Conservation (phyloP, 1,140 invertebrate genomes). For the Papilio machaon region DNA sequence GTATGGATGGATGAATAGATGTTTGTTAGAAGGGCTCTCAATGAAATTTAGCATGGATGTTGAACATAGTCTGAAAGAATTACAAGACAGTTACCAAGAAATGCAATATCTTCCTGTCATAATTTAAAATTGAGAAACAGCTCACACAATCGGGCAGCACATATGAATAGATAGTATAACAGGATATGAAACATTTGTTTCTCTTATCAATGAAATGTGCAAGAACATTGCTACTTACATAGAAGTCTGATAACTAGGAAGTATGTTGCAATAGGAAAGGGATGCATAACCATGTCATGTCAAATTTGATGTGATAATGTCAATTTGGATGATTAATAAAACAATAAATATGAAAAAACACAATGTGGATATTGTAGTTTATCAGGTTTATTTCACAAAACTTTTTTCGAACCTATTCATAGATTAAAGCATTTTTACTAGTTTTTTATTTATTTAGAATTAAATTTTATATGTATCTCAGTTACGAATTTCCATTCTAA, state of each 20-base stretch:
- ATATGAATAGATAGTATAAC: constrained; percentile 44
- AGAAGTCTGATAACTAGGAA: constrained; percentile 45
- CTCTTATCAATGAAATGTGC: constrained; percentile 42
- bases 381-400: too few species aligned
- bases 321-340: background rate
- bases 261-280: constrained; percentile 43
- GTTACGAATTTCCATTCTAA: too few species aligned
- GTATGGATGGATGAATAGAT: too few species aligned
- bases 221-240: constrained; percentile 30
- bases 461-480: too few species aligned
- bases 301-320: background rate
- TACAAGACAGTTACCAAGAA: background rate
- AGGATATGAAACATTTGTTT: constrained; percentile 52
- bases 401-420: too few species aligned
- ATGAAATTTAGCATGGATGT: background rate
- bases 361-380: too few species aligned
- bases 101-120: constrained; percentile 5
- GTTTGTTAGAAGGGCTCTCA: too few species aligned
- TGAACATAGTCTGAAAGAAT: background rate
- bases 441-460: too few species aligned
- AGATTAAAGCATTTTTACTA: too few species aligned
- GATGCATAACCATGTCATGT: constrained; percentile 27
- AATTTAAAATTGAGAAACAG: constrained; percentile 33
- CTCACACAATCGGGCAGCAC: background rate
- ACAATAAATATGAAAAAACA: background rate